A percentile compares a stretch with the other conserved stretches of the same genome.
These are phyloP conservation scores for Coelopa frigida DNA, from an alignment of 1,140 invertebrate genomes.

Conservation along the genomic window DNA sequence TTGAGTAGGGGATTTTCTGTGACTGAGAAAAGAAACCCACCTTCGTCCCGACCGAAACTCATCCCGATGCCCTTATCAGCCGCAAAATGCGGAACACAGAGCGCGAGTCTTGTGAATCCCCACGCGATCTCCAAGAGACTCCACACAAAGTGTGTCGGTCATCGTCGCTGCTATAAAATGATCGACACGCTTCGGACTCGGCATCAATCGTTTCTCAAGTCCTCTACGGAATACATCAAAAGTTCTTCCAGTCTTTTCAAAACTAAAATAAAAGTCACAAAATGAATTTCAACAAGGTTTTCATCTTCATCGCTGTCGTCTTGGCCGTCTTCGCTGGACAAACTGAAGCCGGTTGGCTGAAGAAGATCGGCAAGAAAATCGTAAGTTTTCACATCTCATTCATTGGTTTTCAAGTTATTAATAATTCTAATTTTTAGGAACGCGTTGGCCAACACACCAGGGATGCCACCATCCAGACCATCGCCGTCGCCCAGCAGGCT, in stretches of 20 bases:
- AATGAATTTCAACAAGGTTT: slow-evolving; percentile 38
- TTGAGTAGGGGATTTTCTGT: too few relatives aligned
- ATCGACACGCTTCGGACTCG: too few relatives aligned
- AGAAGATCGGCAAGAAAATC: slow-evolving; percentile 30
- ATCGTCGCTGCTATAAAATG: too few relatives aligned
- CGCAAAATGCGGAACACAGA: too few relatives aligned
- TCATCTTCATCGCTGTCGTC: slow-evolving; percentile 28
- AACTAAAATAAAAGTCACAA: neutral
- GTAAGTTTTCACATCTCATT: slow-evolving; percentile 6
- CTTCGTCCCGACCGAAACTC: too few relatives aligned
- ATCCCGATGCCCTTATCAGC: too few relatives aligned
- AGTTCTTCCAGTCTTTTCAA: slow-evolving; percentile 2
- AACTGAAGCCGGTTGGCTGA: slow-evolving; percentile 32
- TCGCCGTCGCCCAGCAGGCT: slow-evolving; percentile 35
- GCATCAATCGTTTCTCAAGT: too few relatives aligned
- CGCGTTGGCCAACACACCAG: slow-evolving; percentile 34
- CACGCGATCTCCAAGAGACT: too few relatives aligned
- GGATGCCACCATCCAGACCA: slow-evolving; percentile 33
- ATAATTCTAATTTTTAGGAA: slow-evolving; percentile 22
- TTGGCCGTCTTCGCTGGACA: slow-evolving; percentile 26
- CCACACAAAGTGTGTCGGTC: too few relatives aligned
- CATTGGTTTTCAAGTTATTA: neutral
- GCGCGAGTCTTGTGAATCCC: too few relatives aligned
- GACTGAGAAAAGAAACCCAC: too few relatives aligned
- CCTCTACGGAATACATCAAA: too few relatives aligned